Evolutionary conservation across 1,140 invertebrate genomes (phyloP).

Genomic region (Medauroidea extradentata): DNA sequence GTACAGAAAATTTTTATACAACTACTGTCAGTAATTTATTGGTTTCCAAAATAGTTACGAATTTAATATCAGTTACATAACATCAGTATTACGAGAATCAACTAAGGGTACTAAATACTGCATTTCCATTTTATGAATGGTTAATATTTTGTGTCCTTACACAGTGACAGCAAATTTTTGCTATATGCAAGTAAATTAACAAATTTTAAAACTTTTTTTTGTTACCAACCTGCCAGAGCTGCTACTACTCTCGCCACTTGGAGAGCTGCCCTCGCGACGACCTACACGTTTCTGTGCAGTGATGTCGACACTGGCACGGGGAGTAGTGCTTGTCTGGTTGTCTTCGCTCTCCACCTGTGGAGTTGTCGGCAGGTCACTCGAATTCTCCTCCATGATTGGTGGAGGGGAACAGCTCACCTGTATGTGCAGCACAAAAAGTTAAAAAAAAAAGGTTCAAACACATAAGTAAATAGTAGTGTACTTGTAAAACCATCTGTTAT

Average conservation of each 20-base stretch:
- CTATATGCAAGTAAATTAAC: background rate
- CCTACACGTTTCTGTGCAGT: background rate
- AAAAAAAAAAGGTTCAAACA: too few species aligned
- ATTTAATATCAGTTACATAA: background rate
- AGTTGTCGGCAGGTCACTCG: background rate
- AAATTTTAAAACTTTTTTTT: too few species aligned
- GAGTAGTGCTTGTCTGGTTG: background rate
- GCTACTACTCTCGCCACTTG: conserved; percentile 14
- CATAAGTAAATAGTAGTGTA: too few species aligned
- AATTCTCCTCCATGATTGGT: conserved; percentile 38
- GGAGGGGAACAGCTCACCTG: conserved; percentile 40
- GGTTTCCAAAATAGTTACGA: background rate
- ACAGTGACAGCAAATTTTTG: background rate
- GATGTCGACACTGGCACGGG: conserved; percentile 8
- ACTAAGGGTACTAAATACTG: too few species aligned
- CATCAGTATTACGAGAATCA: too few species aligned
- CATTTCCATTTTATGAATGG: too few species aligned
- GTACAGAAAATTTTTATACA: background rate
- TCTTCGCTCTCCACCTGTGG: conserved; percentile 3
- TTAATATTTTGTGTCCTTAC: background rate
- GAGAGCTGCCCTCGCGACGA: background rate
- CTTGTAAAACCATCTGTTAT: too few species aligned
- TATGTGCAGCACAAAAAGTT: background rate
- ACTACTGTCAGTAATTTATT: background rate
- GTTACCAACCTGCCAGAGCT: conserved; percentile 14